Conservation (phyloP, 2,113 vertebrate species). For the Mormyrus lacerda region DNA sequence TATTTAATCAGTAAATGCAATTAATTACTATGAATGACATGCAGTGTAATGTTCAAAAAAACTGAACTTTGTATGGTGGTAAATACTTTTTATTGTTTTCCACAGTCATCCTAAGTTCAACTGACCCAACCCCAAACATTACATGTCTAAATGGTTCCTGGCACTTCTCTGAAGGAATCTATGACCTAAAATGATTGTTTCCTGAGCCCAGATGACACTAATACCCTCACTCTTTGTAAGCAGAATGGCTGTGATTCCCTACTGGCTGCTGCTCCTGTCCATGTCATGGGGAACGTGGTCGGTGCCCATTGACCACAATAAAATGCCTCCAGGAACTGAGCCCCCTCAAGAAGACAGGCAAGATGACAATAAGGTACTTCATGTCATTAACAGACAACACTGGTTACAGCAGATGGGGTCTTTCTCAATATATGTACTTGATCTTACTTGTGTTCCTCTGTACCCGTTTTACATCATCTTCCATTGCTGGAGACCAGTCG, state of each 20-base stretch:
- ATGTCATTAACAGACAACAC: not conserved
- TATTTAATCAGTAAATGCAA: not conserved
- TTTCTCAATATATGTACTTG: not conserved
- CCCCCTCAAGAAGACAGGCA: conserved; percentile 42
- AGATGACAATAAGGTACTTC: conserved; percentile 56
- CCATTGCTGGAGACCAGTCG: not conserved
- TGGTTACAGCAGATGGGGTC: not conserved
- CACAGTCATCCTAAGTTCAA: not conserved
- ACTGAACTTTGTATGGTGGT: not conserved
- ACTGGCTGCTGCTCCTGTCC: conserved; percentile 48
- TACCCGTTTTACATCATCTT: not conserved
- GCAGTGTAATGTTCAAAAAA: not conserved
- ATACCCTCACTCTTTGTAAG: conserved; percentile 9
- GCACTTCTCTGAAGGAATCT: not conserved
- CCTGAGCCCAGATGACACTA: not conserved
- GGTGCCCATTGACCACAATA: conserved; percentile 58
- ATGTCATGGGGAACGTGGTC: conserved; percentile 44
- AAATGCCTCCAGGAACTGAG: conserved; percentile 29
- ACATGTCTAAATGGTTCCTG: not conserved
- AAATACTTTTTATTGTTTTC: not conserved
- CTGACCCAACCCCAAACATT: not conserved
- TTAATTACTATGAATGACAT: not conserved
- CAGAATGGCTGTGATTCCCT: conserved; percentile 47
- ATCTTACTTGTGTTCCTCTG: not conserved
- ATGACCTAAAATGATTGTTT: not conserved